phyloP scores from a whole-genome alignment of 2,888 invertebrate species.

The Mechanitis mazaeus region DNA sequence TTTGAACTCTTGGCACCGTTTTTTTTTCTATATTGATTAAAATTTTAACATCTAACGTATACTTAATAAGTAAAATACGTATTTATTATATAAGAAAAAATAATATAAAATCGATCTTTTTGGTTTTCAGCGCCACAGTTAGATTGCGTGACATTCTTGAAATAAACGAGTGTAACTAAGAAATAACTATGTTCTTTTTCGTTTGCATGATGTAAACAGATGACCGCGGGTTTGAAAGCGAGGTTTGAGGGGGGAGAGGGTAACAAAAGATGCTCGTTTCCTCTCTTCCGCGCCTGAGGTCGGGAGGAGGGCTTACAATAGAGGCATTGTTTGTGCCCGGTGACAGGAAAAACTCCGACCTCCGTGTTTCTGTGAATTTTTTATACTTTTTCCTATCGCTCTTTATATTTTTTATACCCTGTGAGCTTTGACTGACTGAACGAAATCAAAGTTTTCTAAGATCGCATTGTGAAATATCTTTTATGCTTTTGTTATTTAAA shows the following conservation, averaged over 20 bases:
- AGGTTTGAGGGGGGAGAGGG: constrained; percentile 46
- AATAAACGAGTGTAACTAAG: constrained; percentile 31
- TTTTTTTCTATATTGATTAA: no score
- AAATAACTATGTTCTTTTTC: constrained; percentile 58
- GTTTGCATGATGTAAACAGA: constrained; percentile 67
- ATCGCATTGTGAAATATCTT: constrained; percentile 22
- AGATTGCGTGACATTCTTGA: constrained; percentile 19
- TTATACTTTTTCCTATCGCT: constrained; percentile 62
- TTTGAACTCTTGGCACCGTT: no score
- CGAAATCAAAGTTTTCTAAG: constrained; percentile 62
- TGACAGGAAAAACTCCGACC: constrained; percentile 77
- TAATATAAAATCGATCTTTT: neutral
- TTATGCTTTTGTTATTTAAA: constrained; percentile 17
- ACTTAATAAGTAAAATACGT: no score
- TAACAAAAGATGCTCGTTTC: constrained; percentile 77
- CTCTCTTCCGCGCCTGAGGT: constrained; percentile 50
- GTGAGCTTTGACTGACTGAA: constrained; percentile 63
- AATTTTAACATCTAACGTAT: no score
- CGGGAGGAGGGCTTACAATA: constrained; percentile 53
- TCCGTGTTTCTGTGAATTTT: constrained; percentile 75
- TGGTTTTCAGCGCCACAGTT: neutral
- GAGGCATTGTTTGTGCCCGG: constrained; percentile 75
- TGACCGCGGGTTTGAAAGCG: constrained; percentile 70
- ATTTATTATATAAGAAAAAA: neutral
- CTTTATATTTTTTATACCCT: constrained; percentile 47